Base-by-base conservation (phyloP, 30 jellyfish, hydroid and myxozoan genomes). In the Cassiopea xamachana region DNA sequence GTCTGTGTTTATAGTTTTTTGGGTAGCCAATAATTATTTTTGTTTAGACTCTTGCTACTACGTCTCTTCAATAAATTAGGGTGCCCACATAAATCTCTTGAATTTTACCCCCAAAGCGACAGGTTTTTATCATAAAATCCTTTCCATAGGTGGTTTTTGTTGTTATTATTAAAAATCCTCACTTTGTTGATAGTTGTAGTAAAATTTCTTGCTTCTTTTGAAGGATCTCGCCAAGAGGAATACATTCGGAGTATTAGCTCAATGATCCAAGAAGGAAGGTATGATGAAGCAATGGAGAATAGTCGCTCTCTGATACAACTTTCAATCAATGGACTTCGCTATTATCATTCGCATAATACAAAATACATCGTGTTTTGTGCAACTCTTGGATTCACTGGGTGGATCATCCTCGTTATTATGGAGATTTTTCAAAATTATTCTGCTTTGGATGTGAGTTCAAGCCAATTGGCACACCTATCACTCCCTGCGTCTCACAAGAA, bases 261-360 rank as follows among this genome's bases (percentile, higher is more conserved):
- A 18, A 14, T 15, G 78, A 51, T 89, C 14, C 78, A 68, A 12
- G 73, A 68, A 16, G 75, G 76, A 64, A 62, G 75, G 16, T 83
- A 82, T 76, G 77, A 19, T 27, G 92, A 67, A 7, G 97, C 97
- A 12, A 84, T 94, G 80, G 61, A 71, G 55, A 59, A 14, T 46
- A 17, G 88, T 81, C 78, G 92, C 17, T 47, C 50, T 47, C 67
- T 86, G 74, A 91, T 95, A 60, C 62, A 75, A 14, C 4, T 49
- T 14, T 19, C 95, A 8, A 47, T 91, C 46, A 80, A 83, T 60
- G 99, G 99, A 14, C 72, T 95, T 27, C 92, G 93, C 61, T 95
- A 91, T 73, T 95, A 95, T 67, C 99, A 95, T 74, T 19, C 91
- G n/a, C 94, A 95, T 73, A 82, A 87, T 64, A 90, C 97, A 5